These are phyloP conservation scores for Tinamus guttatus DNA, from an alignment of 2,113 vertebrate species.

Conservation along the genomic window DNA sequence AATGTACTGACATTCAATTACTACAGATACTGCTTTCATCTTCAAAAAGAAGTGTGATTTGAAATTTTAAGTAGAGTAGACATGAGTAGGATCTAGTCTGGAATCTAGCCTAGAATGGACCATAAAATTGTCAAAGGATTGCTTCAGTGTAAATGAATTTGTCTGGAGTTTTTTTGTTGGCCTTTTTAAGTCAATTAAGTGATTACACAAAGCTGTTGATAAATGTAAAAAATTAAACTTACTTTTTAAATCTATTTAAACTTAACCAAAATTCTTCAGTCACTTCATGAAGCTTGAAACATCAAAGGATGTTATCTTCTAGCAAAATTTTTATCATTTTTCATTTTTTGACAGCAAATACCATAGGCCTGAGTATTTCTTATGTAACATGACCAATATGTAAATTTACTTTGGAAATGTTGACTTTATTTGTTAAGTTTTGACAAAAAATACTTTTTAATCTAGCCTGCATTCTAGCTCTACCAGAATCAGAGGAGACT, in stretches of 20 bases:
- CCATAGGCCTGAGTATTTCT: not conserved
- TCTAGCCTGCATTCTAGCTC: not conserved
- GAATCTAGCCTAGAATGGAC: not conserved
- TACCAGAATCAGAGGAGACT: not conserved
- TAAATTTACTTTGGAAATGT: not conserved
- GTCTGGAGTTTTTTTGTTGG: not conserved
- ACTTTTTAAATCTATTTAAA: not conserved
- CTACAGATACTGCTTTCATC: not conserved
- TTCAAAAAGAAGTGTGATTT: not conserved
- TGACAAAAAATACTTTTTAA: not conserved
- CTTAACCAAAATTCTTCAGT: not conserved
- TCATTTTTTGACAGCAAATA: fast-evolving
- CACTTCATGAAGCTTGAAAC: not conserved
- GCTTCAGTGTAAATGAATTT: not conserved
- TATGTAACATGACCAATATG: not conserved
- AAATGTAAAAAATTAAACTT: not conserved
- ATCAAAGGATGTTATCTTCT: not conserved
- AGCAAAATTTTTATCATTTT: not conserved
- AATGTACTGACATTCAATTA: not conserved
- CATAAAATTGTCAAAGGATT: not conserved
- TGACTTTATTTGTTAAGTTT: not conserved
- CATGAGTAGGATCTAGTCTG: not conserved
- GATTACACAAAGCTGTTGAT: not conserved
- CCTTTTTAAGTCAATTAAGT: not conserved
- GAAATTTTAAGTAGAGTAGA: not conserved